Base-by-base conservation (phyloP, 2,888 invertebrate species). In the Cremastobaeus sp. region DNA sequence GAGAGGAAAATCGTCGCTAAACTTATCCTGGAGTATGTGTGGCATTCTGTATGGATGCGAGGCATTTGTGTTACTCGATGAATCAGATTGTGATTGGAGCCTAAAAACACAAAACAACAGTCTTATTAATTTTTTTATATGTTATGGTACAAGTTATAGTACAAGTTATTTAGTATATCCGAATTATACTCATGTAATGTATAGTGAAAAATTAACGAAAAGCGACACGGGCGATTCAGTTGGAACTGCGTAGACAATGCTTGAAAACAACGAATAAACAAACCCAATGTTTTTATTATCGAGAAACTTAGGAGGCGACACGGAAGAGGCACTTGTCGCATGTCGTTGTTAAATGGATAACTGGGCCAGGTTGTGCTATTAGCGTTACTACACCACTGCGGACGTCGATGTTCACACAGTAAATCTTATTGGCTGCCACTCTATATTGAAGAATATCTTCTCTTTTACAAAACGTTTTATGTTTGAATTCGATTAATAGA, bases 1-100 rank as follows among this genome's bases (percentile, higher is more conserved):
- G 39, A 98, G 91, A 50, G 97, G 97, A 89, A 96, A 97, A 90
- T 97, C 97, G 72, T 93, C 92, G 76, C 92, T 92, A 78, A 92
- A 90, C 77, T 89, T 89, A 84, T 89, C 85, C 86, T 90, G 81
- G 81, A 89, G 90, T 77, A 92, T 89, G 79, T 92, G 92, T 37
- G 92, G 91, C 88, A 93, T 90, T 83, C 92, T 89, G 88, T 93
- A 93, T 1, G 93, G 93, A 88, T 93, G 93, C 77, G 92, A 90
- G 74, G 90, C 90, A 72, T 91, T 91, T 25, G 84, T 81, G 32
- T 82, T 81, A 54, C 81, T 83, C n/a, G 82, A 76, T 17, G 86
- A 83, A 30, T 87, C 87, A 39, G 87, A 83, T 59, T 87, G 86
- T 4, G 86, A 83, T 62, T 86, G 87, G 50, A 87, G 78, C 87